These are phyloP conservation scores for Balanococcus diminutus DNA, from an alignment of 2,888 invertebrate species.

Conservation along the genomic window DNA sequence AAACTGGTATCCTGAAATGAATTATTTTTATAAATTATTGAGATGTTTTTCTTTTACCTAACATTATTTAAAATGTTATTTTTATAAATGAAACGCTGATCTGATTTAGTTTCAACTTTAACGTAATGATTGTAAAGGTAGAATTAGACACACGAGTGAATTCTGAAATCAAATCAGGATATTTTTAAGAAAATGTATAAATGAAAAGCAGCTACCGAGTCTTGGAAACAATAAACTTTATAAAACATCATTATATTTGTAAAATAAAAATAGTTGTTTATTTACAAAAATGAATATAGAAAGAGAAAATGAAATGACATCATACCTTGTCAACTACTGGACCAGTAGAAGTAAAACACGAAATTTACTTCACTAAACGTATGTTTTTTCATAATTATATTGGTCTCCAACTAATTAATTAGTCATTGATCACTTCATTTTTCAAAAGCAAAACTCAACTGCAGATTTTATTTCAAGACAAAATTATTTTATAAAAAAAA, in stretches of 20 bases:
- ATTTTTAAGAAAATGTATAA: background rate
- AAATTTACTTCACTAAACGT: background rate
- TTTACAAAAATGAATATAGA: background rate
- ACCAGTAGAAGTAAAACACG: background rate
- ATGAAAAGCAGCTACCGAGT: background rate
- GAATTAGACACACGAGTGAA: too few species aligned
- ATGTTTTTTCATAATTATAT: background rate
- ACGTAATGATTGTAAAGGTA: background rate
- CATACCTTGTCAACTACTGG: background rate
- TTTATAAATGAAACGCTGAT: background rate
- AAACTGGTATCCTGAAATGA: background rate
- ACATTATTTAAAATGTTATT: background rate
- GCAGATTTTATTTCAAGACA: too few species aligned
- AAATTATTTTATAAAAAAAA: background rate
- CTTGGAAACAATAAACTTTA: background rate
- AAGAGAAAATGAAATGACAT: background rate
- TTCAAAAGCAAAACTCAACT: too few species aligned
- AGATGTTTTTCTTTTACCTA: background rate
- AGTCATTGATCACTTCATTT: too few species aligned
- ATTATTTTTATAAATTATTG: background rate
- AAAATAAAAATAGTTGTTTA: background rate
- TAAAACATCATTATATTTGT: background rate
- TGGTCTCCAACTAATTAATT: background rate
- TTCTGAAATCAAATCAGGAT: too few species aligned
- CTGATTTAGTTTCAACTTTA: background rate